Conservation (phyloP, 92 coral and sea anemone species). For the Anthopleura xanthogrammica region DNA sequence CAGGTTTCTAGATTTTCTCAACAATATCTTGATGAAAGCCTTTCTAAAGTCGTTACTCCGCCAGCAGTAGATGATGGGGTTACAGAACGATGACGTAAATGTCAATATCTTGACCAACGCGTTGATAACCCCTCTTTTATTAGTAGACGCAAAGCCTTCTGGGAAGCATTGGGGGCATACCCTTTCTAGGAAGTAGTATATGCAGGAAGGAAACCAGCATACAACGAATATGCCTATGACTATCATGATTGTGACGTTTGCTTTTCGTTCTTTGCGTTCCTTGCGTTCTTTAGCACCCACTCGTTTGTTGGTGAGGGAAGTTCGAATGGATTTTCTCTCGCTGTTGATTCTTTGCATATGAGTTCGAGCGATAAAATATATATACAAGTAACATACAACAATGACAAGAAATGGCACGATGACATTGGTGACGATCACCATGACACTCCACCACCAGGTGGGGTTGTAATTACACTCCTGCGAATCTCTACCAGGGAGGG, state of each 20-base stretch:
- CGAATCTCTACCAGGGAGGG: constrained; percentile 52
- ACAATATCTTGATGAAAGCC: constrained; percentile 60
- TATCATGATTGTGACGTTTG: constrained; percentile 77
- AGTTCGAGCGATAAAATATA: constrained; percentile 65
- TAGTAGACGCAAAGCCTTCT: constrained; percentile 39
- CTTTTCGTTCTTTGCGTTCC: constrained; percentile 67
- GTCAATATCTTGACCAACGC: constrained; percentile 85
- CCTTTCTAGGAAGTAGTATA: constrained; percentile 79
- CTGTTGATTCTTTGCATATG: constrained; percentile 57
- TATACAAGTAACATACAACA: constrained; percentile 75
- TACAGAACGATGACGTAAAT: constrained; percentile 78
- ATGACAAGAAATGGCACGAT: constrained; percentile 83
- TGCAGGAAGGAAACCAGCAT: constrained; percentile 93
- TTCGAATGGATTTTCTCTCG: constrained; percentile 13
- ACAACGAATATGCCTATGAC: constrained; percentile 84
- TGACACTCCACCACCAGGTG: constrained; percentile 91
- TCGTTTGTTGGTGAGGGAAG: constrained; percentile 12
- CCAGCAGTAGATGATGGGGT: constrained; percentile 96
- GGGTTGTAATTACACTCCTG: constrained; percentile 77
- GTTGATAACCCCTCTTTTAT: constrained; percentile 60
- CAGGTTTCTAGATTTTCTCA: constrained; percentile 38
- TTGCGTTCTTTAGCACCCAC: constrained; percentile 37
- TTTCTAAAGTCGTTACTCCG: constrained; percentile 81
- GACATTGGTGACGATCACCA: constrained; percentile 85
- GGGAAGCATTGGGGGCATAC: constrained; percentile 71